Percentiles rank a stretch among this genome's conserved stretches.
These are phyloP conservation scores for Corbicula japonica DNA, from an alignment of 2,888 invertebrate genomes.

Conservation along the genomic window DNA sequence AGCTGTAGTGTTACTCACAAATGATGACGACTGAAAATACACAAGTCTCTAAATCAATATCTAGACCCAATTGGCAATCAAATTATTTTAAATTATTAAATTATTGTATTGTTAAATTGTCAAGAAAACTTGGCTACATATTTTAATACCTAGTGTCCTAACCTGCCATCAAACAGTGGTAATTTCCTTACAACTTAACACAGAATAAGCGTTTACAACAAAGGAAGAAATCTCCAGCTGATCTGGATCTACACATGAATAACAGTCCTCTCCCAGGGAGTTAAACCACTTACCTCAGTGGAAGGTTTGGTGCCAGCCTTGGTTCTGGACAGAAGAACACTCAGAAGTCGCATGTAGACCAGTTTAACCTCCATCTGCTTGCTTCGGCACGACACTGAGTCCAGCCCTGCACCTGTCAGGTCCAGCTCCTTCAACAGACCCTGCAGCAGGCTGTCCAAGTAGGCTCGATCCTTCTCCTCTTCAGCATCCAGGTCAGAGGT, in stretches of 20 bases:
- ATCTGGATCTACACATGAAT: no score
- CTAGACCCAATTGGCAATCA: no score
- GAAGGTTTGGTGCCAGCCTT: conserved; percentile 84
- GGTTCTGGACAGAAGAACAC: conserved; percentile 88
- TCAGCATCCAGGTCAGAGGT: conserved; percentile 95
- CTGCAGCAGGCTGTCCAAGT: conserved; percentile 92
- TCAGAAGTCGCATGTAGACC: conserved; percentile 94
- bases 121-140: no score
- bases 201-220: no score
- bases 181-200: no score
- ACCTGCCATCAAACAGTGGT: no score
- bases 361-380: conserved; percentile 94
- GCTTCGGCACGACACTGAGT: conserved; percentile 89
- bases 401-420: conserved; percentile 85
- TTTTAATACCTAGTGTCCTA: no score
- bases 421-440: conserved; percentile 89
- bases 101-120: no score
- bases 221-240: no score
- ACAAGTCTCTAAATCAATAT: not conserved
- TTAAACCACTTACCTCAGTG: conserved; percentile 87
- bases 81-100: not conserved
- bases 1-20: conserved; percentile 91
- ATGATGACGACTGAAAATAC: conserved; percentile 81
- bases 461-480: conserved; percentile 93
- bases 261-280: no score